Conservation (phyloP, 2,888 invertebrate genomes). For the Metallyticus violacea region DNA sequence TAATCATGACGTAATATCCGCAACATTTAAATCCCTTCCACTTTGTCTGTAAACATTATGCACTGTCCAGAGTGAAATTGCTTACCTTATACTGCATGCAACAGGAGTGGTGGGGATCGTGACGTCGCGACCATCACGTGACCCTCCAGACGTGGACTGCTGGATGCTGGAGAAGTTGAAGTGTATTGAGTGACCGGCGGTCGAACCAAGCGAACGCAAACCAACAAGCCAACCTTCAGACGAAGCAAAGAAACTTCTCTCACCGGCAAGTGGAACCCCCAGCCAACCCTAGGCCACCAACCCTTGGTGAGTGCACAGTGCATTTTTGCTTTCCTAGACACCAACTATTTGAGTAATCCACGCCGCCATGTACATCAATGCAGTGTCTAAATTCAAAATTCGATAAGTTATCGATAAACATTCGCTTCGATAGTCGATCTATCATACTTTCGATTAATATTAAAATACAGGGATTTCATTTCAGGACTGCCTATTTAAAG, state of each 20-base stretch:
- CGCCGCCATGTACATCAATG: too few relatives aligned
- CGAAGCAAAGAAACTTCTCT: not conserved
- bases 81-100: not conserved
- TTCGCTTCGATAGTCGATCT: too few relatives aligned
- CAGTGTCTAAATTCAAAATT: too few relatives aligned
- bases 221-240: not conserved
- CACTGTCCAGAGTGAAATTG: not conserved
- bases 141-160: slow-evolving; percentile 11
- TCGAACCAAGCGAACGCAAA: not conserved
- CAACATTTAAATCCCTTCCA: not conserved
- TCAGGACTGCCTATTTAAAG: too few relatives aligned
- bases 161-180: slow-evolving; percentile 12
- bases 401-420: too few relatives aligned
- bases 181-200: slow-evolving; percentile 16
- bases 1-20: not conserved
- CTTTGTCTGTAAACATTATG: not conserved
- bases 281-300: not conserved
- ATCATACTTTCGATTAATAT: too few relatives aligned
- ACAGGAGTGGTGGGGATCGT: not conserved
- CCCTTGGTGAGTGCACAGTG: not conserved
- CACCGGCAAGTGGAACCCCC: not conserved
- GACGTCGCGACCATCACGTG: not conserved
- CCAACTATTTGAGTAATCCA: too few relatives aligned
- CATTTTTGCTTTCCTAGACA: not conserved
- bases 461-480: too few relatives aligned